phyloP scores from a whole-genome alignment of 2,797 vertebrate genomes.

The Galagoides demidoff region DNA sequence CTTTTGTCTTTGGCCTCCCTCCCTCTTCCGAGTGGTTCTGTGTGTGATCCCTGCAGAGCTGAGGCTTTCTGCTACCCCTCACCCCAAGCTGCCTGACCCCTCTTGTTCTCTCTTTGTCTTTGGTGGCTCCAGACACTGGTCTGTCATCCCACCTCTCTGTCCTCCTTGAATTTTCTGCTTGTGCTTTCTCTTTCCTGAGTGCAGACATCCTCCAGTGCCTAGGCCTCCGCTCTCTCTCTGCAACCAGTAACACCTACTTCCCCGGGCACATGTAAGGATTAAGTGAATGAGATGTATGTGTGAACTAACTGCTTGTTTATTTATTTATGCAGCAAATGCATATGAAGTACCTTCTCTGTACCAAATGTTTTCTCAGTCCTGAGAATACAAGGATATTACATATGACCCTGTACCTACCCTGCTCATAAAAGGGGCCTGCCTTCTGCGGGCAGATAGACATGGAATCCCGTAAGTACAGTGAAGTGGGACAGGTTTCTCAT shows the following conservation, averaged over 20 bases:
- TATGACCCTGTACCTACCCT: neutral
- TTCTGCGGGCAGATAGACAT: neutral
- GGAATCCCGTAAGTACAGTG: neutral
- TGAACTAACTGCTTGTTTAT: neutral
- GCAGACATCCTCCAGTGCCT: fast-evolving
- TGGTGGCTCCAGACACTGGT: neutral
- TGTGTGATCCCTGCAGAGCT: neutral
- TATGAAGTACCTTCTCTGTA: neutral
- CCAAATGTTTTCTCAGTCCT: neutral
- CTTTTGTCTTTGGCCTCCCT: neutral
- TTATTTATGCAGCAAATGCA: neutral
- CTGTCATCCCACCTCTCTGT: neutral
- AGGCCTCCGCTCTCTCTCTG: neutral
- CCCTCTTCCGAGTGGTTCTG: neutral
- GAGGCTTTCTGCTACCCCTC: neutral
- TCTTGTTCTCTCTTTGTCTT: neutral
- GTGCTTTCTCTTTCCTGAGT: neutral
- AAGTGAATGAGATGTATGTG: neutral
- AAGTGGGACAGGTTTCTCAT: neutral
- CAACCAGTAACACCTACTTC: neutral
- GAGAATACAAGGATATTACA: neutral
- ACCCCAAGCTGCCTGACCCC: fast-evolving
- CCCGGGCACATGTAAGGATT: neutral
- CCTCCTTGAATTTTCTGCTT: neutral
- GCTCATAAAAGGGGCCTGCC: neutral